Evolutionary conservation across 2,888 invertebrate genomes (phyloP).

Genomic region (Furcula furcula): DNA sequence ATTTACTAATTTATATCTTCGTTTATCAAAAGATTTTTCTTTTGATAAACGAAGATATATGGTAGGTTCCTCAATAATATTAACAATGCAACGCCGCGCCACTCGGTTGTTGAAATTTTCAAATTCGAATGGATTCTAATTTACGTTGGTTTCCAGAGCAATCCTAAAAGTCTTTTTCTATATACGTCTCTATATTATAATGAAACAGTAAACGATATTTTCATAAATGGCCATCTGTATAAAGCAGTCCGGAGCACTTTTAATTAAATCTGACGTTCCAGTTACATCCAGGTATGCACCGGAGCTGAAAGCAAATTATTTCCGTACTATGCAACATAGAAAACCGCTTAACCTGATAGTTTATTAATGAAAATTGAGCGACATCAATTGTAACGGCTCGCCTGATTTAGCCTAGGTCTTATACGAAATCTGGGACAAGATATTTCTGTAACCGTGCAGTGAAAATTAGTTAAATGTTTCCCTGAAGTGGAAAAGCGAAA

Average conservation of each 20-base stretch:
- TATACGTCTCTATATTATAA: too few relatives aligned
- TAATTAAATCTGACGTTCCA: constrained; percentile 31
- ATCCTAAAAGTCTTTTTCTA: too few relatives aligned
- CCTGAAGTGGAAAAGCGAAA: constrained; percentile 25
- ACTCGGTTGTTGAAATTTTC: too few relatives aligned
- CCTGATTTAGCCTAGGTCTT: constrained; percentile 63
- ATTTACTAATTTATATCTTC: too few relatives aligned
- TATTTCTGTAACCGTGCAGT: constrained; percentile 34
- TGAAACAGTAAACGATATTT: too few relatives aligned
- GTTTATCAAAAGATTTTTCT: too few relatives aligned
- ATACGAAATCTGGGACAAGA: constrained; percentile 71
- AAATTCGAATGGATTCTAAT: too few relatives aligned
- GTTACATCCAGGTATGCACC: constrained; percentile 40
- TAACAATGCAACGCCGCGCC: too few relatives aligned
- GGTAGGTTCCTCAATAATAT: too few relatives aligned
- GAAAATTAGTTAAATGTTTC: constrained; percentile 15
- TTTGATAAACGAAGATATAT: too few relatives aligned
- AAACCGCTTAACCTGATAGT: constrained; percentile 75
- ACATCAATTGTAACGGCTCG: constrained; percentile 59
- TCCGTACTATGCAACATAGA: constrained; percentile 64
- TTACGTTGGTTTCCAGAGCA: too few relatives aligned
- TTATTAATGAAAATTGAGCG: constrained; percentile 80
- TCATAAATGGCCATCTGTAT: too few relatives aligned
- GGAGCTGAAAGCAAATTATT: constrained; percentile 44
- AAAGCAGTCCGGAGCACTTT: constrained; percentile 25